These are phyloP conservation scores for Notolabrus celidotus DNA, from an alignment of 2,797 vertebrate species.

Conservation along the genomic window DNA sequence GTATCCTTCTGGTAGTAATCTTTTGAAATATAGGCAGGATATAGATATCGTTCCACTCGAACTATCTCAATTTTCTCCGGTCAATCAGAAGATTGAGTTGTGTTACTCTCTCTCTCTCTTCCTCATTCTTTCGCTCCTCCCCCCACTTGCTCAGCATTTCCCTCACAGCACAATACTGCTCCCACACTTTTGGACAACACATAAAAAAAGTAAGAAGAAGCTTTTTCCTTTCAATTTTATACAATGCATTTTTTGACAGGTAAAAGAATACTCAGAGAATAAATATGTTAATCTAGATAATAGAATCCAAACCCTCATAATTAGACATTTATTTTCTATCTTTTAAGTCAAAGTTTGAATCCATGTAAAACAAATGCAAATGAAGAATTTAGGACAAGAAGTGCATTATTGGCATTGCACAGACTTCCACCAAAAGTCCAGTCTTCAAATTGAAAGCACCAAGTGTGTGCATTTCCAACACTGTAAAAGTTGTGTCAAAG, in stretches of 20 bases:
- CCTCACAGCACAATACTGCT: constrained; percentile 12
- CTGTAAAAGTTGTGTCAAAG: too few species aligned
- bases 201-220: constrained; percentile 9
- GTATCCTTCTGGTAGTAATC: not conserved
- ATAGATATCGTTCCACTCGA: not conserved
- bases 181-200: constrained; percentile 22
- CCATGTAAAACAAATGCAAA: too few species aligned
- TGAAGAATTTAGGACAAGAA: too few species aligned
- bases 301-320: too few species aligned
- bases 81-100: constrained; percentile 1
- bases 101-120: not conserved
- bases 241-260: not conserved
- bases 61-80: constrained; percentile 7
- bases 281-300: too few species aligned
- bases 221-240: not conserved
- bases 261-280: too few species aligned
- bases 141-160: not conserved
- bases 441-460: too few species aligned
- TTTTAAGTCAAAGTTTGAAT: too few species aligned
- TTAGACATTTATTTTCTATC: too few species aligned
- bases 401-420: too few species aligned
- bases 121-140: constrained; percentile 6
- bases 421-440: too few species aligned
- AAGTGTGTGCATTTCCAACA: too few species aligned
- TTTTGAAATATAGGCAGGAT: not conserved